Base-by-base conservation (phyloP, 2,113 vertebrate genomes). In the Saccopteryx bilineata region DNA sequence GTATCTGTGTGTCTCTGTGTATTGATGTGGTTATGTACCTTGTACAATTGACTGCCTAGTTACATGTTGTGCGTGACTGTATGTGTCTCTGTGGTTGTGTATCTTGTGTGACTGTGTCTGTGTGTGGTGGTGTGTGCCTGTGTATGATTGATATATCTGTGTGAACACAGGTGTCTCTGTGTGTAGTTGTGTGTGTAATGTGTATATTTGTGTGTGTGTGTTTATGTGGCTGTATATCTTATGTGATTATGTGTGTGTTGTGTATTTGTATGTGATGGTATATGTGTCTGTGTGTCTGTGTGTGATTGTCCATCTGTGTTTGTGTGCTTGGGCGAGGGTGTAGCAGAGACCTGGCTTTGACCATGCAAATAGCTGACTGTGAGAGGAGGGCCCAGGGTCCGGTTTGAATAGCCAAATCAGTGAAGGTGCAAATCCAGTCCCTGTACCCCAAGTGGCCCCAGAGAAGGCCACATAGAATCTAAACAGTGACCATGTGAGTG, bases 381-480 rank as follows among this genome's bases (percentile, higher is more conserved):
- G 5, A 28, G 52, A 71, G 87, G 50, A 31, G 72, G 46, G 56
- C 24, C 74, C 1, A 11, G 23, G 79, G 60, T n/a, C n/a, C 23
- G 31, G 46, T 81, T 80, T 61, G 74, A 75, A 65, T 13, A 24
- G 7, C 18, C 39, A 33, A 1, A 56, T 24, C 33, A 28, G 31
- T 17, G 2, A 28, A 15, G n/a, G 58, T 66, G 28, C 66, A 66
- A 26, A 50, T 33, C 33, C 12, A 15, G 31, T 28, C 21, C 66
- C 69, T 6, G 81, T 0, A 0, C 52, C 46, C 71, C 7, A 0
- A 1, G 33, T n/a, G 78, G 52, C 68, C 48, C 66, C n/a, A 33
- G 84, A 13, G 87, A 33, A 5, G 5, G 5, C 26, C 17, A 0
- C 1, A 2, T 10, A 39, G n/a, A 15, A 8, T 8, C 11, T 4